A percentile compares a stretch with the other conserved stretches of the same genome.
Conservation (phyloP, 64 coral and sea anemone genomes). For the Stichodactyla mertensii region DNA sequence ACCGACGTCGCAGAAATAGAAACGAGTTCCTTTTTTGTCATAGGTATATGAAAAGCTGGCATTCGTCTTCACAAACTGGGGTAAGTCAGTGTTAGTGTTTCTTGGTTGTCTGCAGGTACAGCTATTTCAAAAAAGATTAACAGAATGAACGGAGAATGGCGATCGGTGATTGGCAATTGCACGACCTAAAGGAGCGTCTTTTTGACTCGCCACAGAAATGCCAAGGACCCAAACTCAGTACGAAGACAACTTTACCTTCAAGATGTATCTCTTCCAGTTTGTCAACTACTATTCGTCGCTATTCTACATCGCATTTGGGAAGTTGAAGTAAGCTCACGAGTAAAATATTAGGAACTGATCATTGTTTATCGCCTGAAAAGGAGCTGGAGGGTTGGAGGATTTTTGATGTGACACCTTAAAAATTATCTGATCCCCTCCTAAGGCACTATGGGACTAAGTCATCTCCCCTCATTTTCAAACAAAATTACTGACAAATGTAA, state of each 20-base stretch:
- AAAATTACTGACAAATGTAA: no score
- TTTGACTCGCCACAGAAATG: conserved; percentile 51
- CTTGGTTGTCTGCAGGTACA: background rate
- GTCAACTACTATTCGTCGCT: conserved; percentile 93
- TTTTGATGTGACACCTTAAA: no score
- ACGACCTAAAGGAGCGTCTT: background rate
- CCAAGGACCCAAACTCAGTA: conserved; percentile 81
- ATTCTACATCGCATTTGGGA: conserved; percentile 97
- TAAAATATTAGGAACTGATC: background rate
- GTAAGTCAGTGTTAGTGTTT: conserved; percentile 32
- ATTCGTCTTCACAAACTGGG: conserved; percentile 71
- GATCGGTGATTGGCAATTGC: no score
- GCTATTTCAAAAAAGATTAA: no score
- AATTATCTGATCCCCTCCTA: no score
- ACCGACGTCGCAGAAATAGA: no score
- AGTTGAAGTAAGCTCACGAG: conserved; percentile 61
- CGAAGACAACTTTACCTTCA: conserved; percentile 95
- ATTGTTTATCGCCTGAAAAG: no score
- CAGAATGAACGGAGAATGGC: no score
- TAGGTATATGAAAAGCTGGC: conserved; percentile 87
- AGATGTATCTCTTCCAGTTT: conserved; percentile 99
- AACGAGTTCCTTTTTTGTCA: background rate
- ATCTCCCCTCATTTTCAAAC: no score
- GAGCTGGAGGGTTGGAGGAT: no score
- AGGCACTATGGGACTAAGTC: no score